phyloP scores from a whole-genome alignment of 2,113 vertebrate species.

The Silurus meridionalis region DNA sequence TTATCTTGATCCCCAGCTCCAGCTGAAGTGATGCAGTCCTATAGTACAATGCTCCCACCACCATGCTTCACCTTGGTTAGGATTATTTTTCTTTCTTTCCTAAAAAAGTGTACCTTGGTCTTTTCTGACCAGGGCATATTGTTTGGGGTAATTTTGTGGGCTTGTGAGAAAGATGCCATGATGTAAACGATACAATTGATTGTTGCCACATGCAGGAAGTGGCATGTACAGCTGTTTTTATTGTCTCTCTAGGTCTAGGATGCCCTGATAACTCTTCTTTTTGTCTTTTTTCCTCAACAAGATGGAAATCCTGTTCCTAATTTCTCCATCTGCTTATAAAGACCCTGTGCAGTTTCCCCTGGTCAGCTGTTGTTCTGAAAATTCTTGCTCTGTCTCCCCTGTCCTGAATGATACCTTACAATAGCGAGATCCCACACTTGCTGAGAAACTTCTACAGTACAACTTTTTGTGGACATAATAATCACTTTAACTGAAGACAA shows the following conservation, averaged over 20 bases:
- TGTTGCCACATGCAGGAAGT: background rate
- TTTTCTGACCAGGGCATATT: background rate
- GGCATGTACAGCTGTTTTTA: too few species aligned
- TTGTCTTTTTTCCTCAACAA: background rate
- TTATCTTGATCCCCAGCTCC: background rate
- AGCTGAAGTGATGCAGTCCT: background rate
- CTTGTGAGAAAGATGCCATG: too few species aligned
- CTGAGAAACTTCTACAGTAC: too few species aligned
- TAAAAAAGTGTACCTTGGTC: background rate
- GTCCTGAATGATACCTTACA: background rate
- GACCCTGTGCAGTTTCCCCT: background rate
- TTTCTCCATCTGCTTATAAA: background rate
- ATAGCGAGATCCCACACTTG: background rate
- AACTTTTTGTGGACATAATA: background rate
- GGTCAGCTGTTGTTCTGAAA: background rate
- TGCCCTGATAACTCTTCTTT: background rate
- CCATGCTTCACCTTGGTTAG: background rate
- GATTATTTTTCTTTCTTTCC: background rate
- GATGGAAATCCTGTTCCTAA: background rate
- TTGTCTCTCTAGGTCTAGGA: background rate
- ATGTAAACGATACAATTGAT: background rate
- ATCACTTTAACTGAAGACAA: background rate
- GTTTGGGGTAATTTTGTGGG: background rate
- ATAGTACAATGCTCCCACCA: background rate
- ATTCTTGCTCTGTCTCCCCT: too few species aligned